These are phyloP conservation scores for Pomatorhinus ruficollis DNA, from an alignment of 2,113 vertebrate genomes.

Conservation along the genomic window DNA sequence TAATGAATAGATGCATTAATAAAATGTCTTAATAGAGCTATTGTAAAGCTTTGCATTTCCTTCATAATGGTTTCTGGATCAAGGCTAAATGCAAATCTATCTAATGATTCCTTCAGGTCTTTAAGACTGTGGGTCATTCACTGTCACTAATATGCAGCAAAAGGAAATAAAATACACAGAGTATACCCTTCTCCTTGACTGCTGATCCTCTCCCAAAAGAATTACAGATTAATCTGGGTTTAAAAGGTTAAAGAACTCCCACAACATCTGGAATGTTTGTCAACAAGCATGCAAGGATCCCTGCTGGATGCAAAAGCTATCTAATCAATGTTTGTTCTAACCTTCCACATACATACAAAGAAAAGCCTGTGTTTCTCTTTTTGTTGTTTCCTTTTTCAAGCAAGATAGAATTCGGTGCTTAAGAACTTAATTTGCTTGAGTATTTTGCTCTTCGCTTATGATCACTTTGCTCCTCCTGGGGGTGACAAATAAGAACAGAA, in stretches of 20 bases:
- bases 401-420: background rate
- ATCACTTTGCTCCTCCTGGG: background rate
- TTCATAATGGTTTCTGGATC: background rate
- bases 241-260: background rate
- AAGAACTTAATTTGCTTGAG: background rate
- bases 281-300: background rate
- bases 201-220: background rate
- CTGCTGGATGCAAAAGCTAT: background rate
- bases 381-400: background rate
- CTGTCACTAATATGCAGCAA: background rate
- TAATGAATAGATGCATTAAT: conserved; percentile 7
- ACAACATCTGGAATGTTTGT: background rate
- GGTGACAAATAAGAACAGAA: background rate
- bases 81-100: background rate
- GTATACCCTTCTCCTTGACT: background rate
- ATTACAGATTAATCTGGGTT: background rate
- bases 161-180: background rate
- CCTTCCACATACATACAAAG: background rate
- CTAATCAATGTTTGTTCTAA: background rate
- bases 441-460: background rate
- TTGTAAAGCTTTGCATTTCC: background rate
- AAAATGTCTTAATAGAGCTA: background rate
- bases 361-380: background rate
- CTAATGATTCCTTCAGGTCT: background rate
- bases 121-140: background rate